Conservation (phyloP, 2,113 vertebrate genomes). For the Telmatochromis sp. region DNA sequence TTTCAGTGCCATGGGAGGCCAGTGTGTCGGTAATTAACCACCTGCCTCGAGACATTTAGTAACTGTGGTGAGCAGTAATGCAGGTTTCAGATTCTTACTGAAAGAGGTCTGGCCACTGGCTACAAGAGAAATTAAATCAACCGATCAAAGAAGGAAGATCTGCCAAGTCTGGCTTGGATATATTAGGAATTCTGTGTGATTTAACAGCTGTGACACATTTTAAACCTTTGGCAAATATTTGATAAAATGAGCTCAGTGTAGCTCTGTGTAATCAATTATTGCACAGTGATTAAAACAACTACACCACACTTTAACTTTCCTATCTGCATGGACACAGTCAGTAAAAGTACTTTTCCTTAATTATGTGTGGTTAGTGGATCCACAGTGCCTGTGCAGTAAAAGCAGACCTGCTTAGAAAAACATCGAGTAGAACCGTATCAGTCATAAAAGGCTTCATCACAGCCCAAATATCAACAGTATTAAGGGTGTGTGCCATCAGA, state of each 20-base stretch:
- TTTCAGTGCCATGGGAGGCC: not conserved
- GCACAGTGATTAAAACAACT: not conserved
- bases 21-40: slow-evolving; percentile 6
- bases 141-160: not conserved
- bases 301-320: not conserved
- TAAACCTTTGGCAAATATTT: not conserved
- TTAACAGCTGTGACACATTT: not conserved
- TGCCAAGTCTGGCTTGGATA: not conserved
- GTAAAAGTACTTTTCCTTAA: not conserved
- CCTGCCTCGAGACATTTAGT: not conserved
- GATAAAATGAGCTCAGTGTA: not conserved
- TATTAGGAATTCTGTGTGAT: not conserved
- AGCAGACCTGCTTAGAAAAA: not conserved
- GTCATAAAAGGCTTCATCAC: not conserved
- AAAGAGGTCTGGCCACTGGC: not conserved
- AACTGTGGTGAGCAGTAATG: not conserved
- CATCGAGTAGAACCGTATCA: fast-evolving
- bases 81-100: not conserved
- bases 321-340: not conserved
- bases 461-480: not conserved
- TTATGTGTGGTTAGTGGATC: not conserved
- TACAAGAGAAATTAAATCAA: not conserved
- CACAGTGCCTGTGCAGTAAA: not conserved
- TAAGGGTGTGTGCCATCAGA: not conserved
- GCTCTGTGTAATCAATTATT: not conserved